Percentiles rank a stretch among this genome's conserved stretches.
These are phyloP conservation scores for Gnathonemus echidnorhynchus DNA, from an alignment of 2,113 vertebrate genomes.

Conservation along the genomic window DNA sequence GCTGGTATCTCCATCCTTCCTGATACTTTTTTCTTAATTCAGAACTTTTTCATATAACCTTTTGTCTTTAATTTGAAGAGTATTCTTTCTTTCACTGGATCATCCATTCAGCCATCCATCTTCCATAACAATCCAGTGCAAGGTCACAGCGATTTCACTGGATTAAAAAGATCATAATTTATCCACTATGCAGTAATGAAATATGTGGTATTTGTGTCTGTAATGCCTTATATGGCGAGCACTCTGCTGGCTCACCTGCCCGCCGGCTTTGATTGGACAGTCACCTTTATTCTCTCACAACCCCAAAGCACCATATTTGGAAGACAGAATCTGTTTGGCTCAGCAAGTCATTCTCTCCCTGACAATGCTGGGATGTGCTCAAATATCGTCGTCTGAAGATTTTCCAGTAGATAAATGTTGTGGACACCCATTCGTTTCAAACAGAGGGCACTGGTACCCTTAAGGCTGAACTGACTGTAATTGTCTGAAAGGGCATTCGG, in stretches of 20 bases:
- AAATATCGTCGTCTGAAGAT: background rate
- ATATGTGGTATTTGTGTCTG: conserved; percentile 33
- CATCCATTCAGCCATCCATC: background rate
- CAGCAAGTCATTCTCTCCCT: background rate
- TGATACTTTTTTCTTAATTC: background rate
- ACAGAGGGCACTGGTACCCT: background rate
- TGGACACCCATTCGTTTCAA: background rate
- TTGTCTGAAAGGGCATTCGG: background rate
- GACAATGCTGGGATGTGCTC: background rate
- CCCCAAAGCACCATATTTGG: conserved; percentile 40
- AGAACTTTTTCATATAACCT: background rate
- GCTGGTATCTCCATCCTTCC: background rate
- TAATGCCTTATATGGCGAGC: conserved; percentile 32
- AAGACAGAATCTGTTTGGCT: background rate
- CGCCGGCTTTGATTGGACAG: conserved; percentile 60
- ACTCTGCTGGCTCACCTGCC: conserved; percentile 56
- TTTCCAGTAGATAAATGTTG: background rate
- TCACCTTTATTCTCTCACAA: conserved; percentile 63
- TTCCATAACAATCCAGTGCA: background rate
- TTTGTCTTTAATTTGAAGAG: background rate
- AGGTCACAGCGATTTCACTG: background rate
- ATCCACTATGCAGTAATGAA: conserved; percentile 30
- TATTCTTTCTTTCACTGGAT: background rate
- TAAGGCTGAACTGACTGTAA: background rate
- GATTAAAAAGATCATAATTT: background rate